Conservation (phyloP, 2,888 invertebrate species). For the Cephus nigrinus region DNA sequence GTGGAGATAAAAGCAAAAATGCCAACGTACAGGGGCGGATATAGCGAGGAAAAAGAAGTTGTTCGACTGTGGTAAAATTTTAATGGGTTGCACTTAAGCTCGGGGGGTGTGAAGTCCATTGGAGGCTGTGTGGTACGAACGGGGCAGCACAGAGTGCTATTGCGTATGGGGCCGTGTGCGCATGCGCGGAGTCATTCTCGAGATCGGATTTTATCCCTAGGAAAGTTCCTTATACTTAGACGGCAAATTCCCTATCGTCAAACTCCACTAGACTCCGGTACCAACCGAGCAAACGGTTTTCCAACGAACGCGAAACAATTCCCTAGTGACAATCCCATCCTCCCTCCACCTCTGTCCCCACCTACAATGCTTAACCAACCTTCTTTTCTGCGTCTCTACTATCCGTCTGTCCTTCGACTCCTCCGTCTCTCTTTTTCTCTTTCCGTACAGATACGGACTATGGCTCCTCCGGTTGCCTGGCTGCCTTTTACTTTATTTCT, state of each 20-base stretch:
- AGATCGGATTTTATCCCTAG: not conserved
- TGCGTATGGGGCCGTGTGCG: not conserved
- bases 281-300: not conserved
- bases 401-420: not conserved
- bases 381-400: not conserved
- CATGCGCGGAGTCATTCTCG: not conserved
- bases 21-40: not conserved
- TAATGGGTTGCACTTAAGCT: constrained; percentile 6
- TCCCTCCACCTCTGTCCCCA: not conserved
- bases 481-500: not conserved
- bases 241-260: not conserved
- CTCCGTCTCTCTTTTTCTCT: not conserved
- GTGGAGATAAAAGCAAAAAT: not conserved
- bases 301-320: not conserved
- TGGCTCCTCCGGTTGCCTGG: not conserved
- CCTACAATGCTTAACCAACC: not conserved
- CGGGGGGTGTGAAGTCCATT: not conserved
- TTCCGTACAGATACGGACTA: not conserved
- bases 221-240: not conserved
- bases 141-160: not conserved
- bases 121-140: not conserved
- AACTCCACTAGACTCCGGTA: not conserved
- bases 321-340: not conserved
- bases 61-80: not conserved
- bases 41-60: not conserved